These are phyloP conservation scores for Pelobates cultripes DNA, from an alignment of 2,797 vertebrate species.

Conservation along the genomic window DNA sequence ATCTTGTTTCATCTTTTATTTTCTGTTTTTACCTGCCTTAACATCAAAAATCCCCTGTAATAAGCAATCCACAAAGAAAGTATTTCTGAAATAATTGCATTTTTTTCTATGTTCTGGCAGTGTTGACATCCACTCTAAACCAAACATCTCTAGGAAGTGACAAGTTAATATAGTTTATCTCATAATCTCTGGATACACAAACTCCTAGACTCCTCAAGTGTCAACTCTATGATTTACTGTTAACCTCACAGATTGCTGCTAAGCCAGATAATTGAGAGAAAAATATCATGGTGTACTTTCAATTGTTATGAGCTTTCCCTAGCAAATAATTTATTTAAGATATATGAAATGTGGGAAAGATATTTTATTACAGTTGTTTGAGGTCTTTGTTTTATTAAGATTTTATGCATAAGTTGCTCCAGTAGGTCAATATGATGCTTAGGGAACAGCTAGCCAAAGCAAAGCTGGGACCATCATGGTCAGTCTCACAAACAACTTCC, in stretches of 20 bases:
- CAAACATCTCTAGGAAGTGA: constrained; percentile 8
- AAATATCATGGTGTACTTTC: neutral
- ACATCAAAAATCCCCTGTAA: no score
- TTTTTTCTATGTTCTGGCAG: neutral
- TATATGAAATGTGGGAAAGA: neutral
- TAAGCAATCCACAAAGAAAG: neutral
- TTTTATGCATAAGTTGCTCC: neutral
- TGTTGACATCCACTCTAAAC: fast-evolving
- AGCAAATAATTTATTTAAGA: neutral
- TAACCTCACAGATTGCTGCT: neutral
- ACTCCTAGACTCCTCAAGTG: neutral
- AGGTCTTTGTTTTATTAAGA: neutral
- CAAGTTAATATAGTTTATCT: constrained; percentile 27
- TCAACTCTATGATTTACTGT: constrained; percentile 4
- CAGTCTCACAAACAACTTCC: neutral
- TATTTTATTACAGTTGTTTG: neutral
- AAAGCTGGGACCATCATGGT: neutral
- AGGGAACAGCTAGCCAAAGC: neutral
- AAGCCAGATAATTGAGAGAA: neutral
- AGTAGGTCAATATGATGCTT: neutral
- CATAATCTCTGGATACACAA: constrained; percentile 5
- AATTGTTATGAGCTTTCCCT: neutral
- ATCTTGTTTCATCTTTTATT: no score
- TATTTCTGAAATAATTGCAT: neutral
- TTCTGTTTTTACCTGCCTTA: no score